Evolutionary conservation across 2,888 invertebrate species (phyloP).

Genomic region (Laspeyria flexula): DNA sequence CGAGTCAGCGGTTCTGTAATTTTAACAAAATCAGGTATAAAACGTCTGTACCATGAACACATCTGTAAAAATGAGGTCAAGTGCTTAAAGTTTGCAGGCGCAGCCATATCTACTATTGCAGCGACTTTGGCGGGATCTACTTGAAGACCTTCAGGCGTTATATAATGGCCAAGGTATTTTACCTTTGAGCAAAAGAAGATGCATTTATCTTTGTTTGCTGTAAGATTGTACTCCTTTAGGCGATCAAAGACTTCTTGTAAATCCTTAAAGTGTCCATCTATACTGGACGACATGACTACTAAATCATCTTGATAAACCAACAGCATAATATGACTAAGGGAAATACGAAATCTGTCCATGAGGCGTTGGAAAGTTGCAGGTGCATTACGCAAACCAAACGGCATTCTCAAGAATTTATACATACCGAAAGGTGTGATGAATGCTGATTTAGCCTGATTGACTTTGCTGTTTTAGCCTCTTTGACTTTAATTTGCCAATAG

Average conservation of each 20-base stretch:
- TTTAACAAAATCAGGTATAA: slow-evolving; percentile 21
- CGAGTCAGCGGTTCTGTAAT: slow-evolving; percentile 24
- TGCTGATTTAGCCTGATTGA: no score
- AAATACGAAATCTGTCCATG: slow-evolving; percentile 26
- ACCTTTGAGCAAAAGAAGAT: slow-evolving; percentile 25
- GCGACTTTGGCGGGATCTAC: slow-evolving; percentile 34
- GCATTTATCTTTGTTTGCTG: slow-evolving; percentile 40
- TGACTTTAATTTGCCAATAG: slow-evolving; percentile 47
- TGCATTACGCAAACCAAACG: slow-evolving; percentile 44
- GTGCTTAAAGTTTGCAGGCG: slow-evolving; percentile 41
- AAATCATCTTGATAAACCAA: slow-evolving; percentile 51
- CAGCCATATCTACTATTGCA: slow-evolving; percentile 37
- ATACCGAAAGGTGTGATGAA: slow-evolving; percentile 56
- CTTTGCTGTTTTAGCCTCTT: no score
- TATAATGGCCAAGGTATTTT: slow-evolving; percentile 38
- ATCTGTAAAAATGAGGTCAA: slow-evolving; percentile 47
- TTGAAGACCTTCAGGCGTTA: slow-evolving; percentile 30
- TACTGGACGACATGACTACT: slow-evolving; percentile 41
- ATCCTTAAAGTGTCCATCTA: slow-evolving; percentile 41
- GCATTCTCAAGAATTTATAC: slow-evolving; percentile 52
- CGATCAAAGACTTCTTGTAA: slow-evolving; percentile 31
- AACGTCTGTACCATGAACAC: slow-evolving; percentile 31
- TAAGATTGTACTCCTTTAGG: slow-evolving; percentile 27
- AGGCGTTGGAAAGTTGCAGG: slow-evolving; percentile 39
- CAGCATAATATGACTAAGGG: slow-evolving; percentile 15